Evolutionary conservation across 2,113 vertebrate species (phyloP), one percentile per base, ranked within the genome.

Genomic region (Corythornis madagascariensis): DNA sequence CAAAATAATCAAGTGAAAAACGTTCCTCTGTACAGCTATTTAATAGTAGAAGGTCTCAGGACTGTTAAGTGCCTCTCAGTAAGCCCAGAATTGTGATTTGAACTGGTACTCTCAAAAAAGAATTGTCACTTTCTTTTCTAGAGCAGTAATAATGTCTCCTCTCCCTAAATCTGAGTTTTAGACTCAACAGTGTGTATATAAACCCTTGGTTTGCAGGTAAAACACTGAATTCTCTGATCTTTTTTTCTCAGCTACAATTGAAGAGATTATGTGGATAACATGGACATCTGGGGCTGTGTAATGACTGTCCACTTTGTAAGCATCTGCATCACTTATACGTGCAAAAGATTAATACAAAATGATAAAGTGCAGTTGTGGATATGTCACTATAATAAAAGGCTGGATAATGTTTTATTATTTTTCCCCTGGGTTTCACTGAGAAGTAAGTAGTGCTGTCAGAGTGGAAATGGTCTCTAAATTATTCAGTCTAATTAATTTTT

Each of bases 241-340:
- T 75, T 71, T 90, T 69, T 21, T 29, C 60, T 67, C 38, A 18
- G 65, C 47, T 29, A 53, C 24, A 64, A 59, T 15, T 48, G n/a
- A 69, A 88, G 74, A 86, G 15, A 65, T 50, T 52, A 26, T 15
- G 11, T 26, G 38, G 38, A 88, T 86, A 86, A 82, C 1, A 2
- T 11, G 14, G 25, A 52, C 0, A 0, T 65, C 71, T 33, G 2
- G 1, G 29, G n/a, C 35, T 52, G n/a, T 8, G 9, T 61, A 90
- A 88, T 48, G 45, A 55, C 13, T 31, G 45, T 64, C 63, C 57
- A 35, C 29, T 75, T 82, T 84, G 43, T 38, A 81, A 93, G n/a
- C 28, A 69, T 31, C 53, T 89, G 48, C 26, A 75, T 69, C 35
- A 45, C 26, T 92, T 75, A 43, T 2, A 22, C 18, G 57, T 18